phyloP scores from a whole-genome alignment of 2,797 vertebrate genomes.

The Coregonus ussuriensis region DNA sequence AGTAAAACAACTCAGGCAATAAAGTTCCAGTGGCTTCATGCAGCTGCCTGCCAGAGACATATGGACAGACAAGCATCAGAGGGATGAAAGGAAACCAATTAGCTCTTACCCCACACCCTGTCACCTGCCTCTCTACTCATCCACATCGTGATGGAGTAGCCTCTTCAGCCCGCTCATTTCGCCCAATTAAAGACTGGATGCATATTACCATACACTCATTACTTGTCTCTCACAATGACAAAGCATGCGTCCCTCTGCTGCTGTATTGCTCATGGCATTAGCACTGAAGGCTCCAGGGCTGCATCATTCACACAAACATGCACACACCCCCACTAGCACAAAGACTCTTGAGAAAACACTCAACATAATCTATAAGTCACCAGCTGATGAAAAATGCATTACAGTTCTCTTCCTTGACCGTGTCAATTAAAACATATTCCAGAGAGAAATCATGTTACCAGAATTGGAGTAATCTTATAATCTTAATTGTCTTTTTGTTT shows the following conservation, averaged over 20 bases:
- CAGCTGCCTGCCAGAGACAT: slow-evolving; percentile 25
- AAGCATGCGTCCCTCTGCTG: slow-evolving; percentile 16
- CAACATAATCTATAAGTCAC: background rate
- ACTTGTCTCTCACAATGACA: slow-evolving; percentile 52
- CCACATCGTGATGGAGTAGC: slow-evolving; percentile 61
- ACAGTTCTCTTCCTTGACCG: background rate
- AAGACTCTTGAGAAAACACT: background rate
- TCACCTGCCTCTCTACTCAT: slow-evolving; percentile 67
- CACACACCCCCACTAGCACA: background rate
- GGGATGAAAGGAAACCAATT: slow-evolving; percentile 54
- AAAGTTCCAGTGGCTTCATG: slow-evolving; percentile 2
- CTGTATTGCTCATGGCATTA: slow-evolving; percentile 44
- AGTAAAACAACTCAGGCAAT: background rate
- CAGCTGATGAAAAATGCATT: background rate
- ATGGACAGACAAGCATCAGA: slow-evolving; percentile 30
- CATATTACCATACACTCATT: slow-evolving; percentile 69
- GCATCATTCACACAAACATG: background rate
- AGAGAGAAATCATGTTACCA: background rate
- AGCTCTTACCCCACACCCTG: slow-evolving; percentile 53
- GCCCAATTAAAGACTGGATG: slow-evolving; percentile 68
- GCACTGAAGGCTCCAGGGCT: background rate
- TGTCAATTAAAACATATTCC: background rate
- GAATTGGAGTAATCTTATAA: background rate
- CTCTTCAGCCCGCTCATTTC: slow-evolving; percentile 64
- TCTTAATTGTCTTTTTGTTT: background rate